Percentiles rank a stretch among this genome's conserved stretches.
phyloP scores from a whole-genome alignment of 2,113 vertebrate genomes.

The Agapornis roseicollis region DNA sequence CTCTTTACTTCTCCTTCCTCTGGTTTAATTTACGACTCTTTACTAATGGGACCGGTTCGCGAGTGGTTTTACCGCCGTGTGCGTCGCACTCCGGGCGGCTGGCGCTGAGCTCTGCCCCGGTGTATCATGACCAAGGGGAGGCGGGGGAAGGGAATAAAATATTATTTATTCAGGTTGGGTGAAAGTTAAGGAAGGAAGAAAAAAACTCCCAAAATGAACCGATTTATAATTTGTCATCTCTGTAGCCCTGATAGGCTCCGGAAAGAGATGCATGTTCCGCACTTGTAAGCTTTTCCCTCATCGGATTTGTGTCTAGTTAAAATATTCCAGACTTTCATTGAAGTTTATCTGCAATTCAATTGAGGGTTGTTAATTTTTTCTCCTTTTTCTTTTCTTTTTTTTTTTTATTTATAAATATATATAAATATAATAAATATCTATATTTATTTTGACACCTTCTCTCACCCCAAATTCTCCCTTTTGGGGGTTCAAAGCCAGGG shows the following conservation, averaged over 20 bases:
- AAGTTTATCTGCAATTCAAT: slow-evolving; percentile 72
- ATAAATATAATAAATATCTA: background rate
- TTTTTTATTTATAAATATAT: background rate
- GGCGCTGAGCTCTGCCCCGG: background rate
- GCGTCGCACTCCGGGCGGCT: background rate
- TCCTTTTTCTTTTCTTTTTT: background rate
- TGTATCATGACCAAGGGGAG: background rate
- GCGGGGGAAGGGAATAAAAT: background rate
- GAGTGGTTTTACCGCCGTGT: background rate
- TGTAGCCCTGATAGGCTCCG: slow-evolving; percentile 10
- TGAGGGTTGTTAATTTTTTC: background rate
- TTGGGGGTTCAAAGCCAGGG: background rate
- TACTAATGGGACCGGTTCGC: background rate
- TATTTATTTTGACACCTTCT: background rate
- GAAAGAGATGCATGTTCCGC: slow-evolving; percentile 4
- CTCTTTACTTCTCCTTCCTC: background rate
- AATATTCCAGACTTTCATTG: slow-evolving; percentile 71
- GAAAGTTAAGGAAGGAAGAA: background rate
- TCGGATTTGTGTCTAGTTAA: slow-evolving; percentile 60
- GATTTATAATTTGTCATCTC: slow-evolving; percentile 48
- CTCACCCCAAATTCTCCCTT: background rate
- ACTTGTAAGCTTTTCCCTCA: slow-evolving; percentile 60
- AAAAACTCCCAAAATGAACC: background rate
- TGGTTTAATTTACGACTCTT: slow-evolving; percentile 29
- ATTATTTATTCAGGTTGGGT: background rate